Percentiles rank a stretch among this genome's conserved stretches.
Conservation (phyloP, 2,888 invertebrate genomes). For the Augiades crinisus region DNA sequence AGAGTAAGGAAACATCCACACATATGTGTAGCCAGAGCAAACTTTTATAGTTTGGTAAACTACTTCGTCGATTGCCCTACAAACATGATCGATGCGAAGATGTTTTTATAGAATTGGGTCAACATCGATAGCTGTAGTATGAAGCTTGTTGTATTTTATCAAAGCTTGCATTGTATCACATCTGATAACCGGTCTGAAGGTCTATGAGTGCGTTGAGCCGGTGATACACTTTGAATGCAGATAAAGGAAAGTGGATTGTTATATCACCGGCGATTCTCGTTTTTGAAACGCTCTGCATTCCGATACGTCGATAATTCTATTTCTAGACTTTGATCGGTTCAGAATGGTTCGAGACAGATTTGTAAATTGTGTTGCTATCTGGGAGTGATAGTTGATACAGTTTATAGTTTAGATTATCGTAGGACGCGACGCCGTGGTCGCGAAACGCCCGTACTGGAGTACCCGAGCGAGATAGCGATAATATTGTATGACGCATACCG, state of each 20-base stretch:
- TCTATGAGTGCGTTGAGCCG: not conserved
- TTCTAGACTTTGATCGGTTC: too few relatives aligned
- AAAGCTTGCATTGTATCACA: not conserved
- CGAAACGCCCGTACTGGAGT: slow-evolving; percentile 10
- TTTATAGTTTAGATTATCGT: not conserved
- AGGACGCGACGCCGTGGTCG: slow-evolving; percentile 3
- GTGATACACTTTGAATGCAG: not conserved
- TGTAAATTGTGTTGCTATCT: too few relatives aligned
- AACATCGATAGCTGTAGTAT: not conserved
- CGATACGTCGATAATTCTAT: too few relatives aligned
- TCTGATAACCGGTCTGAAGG: not conserved
- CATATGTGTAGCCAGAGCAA: not conserved
- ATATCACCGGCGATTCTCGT: not conserved
- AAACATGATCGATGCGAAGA: slow-evolving; percentile 8
- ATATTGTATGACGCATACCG: slow-evolving; percentile 33
- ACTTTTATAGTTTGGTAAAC: slow-evolving; percentile 6
- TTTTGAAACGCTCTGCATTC: not conserved
- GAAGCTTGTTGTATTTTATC: not conserved
- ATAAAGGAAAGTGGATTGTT: not conserved
- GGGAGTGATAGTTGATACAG: too few relatives aligned
- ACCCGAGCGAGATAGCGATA: slow-evolving; percentile 48
- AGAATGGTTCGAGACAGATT: too few relatives aligned
- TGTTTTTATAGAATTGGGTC: slow-evolving; percentile 13
- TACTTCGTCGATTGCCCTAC: slow-evolving; percentile 15
- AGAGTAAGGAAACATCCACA: not conserved